phyloP scores from a whole-genome alignment of 1,140 invertebrate genomes.

The Drosophila athabasca region DNA sequence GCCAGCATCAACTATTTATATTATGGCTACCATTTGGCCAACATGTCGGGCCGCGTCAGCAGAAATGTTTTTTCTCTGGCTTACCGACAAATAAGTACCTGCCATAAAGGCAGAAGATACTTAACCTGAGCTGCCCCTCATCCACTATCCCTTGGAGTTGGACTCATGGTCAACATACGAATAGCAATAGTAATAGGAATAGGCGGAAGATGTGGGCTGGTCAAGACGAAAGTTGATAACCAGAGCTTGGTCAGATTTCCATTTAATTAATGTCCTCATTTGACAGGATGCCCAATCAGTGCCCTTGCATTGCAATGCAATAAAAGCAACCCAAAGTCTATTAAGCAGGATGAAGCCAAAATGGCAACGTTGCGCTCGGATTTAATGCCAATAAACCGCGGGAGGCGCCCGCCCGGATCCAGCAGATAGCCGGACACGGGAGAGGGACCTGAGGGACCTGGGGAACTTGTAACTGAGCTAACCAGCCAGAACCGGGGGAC shows the following conservation, averaged over 20 bases:
- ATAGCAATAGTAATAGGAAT: neutral
- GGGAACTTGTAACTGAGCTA: slow-evolving; percentile 50
- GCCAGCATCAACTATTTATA: slow-evolving; percentile 19
- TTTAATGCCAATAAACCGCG: slow-evolving; percentile 74
- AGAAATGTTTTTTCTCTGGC: slow-evolving; percentile 52
- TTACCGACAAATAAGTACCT: slow-evolving; percentile 64
- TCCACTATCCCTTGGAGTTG: slow-evolving; percentile 24
- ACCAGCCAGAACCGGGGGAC: slow-evolving; percentile 54
- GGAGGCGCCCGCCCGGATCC: slow-evolving; percentile 31
- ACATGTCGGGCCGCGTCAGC: slow-evolving; percentile 61
- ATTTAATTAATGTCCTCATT: slow-evolving; percentile 68
- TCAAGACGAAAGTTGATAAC: slow-evolving; percentile 29
- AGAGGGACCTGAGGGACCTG: neutral
- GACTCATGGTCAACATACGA: too few species aligned
- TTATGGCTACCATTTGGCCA: slow-evolving; percentile 35
- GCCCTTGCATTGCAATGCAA: slow-evolving; percentile 50
- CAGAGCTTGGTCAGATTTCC: slow-evolving; percentile 41
- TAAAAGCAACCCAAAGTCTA: slow-evolving; percentile 74
- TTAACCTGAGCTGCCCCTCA: slow-evolving; percentile 33
- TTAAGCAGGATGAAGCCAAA: slow-evolving; percentile 73
- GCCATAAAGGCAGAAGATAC: slow-evolving; percentile 65
- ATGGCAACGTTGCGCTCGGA: slow-evolving; percentile 55
- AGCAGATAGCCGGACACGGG: neutral
- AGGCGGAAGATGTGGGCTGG: slow-evolving; percentile 4
- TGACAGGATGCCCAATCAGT: slow-evolving; percentile 25